These are phyloP conservation scores for Actinostola sp. DNA, from an alignment of 92 coral and sea anemone genomes.

Conservation along the genomic window DNA sequence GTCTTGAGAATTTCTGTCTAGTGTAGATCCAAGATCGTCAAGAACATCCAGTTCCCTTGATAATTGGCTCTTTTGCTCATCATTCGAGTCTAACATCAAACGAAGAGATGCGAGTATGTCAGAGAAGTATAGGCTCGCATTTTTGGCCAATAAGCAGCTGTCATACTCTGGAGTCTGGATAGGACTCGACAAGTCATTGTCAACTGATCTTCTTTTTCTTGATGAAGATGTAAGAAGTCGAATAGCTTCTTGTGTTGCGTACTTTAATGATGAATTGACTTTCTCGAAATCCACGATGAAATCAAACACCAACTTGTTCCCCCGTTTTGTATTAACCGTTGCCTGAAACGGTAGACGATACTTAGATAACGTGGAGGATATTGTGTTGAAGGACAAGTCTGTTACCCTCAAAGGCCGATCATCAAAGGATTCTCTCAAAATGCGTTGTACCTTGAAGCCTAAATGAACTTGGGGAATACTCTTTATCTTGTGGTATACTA, in stretches of 20 bases:
- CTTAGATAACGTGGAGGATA: slow-evolving; percentile 30
- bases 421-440: background rate
- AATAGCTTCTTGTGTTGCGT: slow-evolving; percentile 51
- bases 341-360: slow-evolving; percentile 48
- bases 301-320: slow-evolving; percentile 30
- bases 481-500: slow-evolving; percentile 12
- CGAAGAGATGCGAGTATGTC: slow-evolving; percentile 24
- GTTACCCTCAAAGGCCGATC: slow-evolving; percentile 40
- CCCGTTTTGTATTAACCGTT: slow-evolving; percentile 21
- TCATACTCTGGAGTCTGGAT: slow-evolving; percentile 7
- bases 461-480: slow-evolving; percentile 54
- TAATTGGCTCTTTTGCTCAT: slow-evolving; percentile 7
- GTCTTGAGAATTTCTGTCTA: background rate
- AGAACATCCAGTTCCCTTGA: slow-evolving; percentile 13
- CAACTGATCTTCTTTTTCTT: slow-evolving; percentile 33
- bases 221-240: slow-evolving; percentile 27
- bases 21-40: slow-evolving; percentile 12
- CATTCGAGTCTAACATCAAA: slow-evolving; percentile 3
- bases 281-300: slow-evolving; percentile 60
- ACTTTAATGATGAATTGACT: slow-evolving; percentile 38
- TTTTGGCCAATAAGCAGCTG: slow-evolving; percentile 24
- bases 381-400: slow-evolving; percentile 32
- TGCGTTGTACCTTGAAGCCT: slow-evolving; percentile 31
- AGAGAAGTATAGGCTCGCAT: slow-evolving; percentile 19
- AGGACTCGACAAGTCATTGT: background rate